A percentile compares a stretch with the other conserved stretches of the same genome.
Conservation (phyloP, 2,113 vertebrate genomes). For the Galemys pyrenaicus region DNA sequence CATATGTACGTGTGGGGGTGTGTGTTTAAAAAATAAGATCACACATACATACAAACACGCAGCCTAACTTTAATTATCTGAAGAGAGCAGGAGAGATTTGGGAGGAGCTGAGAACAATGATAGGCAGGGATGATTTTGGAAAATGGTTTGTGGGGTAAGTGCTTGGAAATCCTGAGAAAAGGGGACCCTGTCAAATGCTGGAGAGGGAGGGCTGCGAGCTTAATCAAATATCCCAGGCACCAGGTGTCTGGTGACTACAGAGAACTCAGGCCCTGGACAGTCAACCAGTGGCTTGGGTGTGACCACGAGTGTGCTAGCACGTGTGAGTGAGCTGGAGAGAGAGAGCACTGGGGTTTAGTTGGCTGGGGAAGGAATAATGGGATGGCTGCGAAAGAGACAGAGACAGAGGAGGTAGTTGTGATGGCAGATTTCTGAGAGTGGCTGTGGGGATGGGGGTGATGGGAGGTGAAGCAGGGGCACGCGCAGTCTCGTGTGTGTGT, state of each 20-base stretch:
- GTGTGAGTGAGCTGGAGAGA: neutral
- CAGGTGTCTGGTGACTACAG: neutral
- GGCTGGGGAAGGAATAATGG: neutral
- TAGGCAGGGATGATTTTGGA: conserved; percentile 47
- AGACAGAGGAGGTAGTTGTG: neutral
- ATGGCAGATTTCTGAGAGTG: conserved; percentile 5
- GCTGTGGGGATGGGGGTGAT: neutral
- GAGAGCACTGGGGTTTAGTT: neutral
- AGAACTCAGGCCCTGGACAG: neutral
- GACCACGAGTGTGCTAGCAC: neutral
- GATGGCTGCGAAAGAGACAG: neutral
- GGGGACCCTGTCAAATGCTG: neutral
- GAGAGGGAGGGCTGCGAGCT: neutral
- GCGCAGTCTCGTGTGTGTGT: no score
- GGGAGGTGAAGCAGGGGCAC: neutral
- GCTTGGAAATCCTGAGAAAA: conserved; percentile 35
- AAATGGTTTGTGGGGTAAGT: conserved; percentile 36
- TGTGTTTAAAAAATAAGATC: conserved; percentile 83
- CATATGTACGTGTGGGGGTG: conserved; percentile 81
- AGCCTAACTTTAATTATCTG: conserved; percentile 79
- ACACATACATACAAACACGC: conserved; percentile 80
- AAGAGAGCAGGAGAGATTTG: conserved; percentile 68
- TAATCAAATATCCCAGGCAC: neutral
- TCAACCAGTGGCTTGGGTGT: neutral
- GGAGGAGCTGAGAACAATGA: conserved; percentile 74